A percentile compares a stretch with the other conserved stretches of the same genome.
Conservation (phyloP, 2,797 vertebrate genomes). For the Tragopan temminckii region DNA sequence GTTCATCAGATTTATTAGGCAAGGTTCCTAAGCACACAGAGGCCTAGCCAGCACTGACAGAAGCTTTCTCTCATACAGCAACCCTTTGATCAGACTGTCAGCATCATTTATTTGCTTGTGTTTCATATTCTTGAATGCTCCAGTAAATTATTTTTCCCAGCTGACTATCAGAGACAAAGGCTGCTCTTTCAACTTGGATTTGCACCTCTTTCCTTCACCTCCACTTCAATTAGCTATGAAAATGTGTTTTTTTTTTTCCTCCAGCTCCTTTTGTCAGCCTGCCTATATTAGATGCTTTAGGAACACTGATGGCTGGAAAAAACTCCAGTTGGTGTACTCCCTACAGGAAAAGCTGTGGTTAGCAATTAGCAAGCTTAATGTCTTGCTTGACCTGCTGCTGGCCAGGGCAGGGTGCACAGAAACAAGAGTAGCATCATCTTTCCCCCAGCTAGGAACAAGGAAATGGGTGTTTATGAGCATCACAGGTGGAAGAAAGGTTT, state of each 20-base stretch:
- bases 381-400: background rate
- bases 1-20: conserved; percentile 6
- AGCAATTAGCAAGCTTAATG: background rate
- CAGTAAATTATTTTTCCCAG: conserved; percentile 27
- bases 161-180: conserved; percentile 10
- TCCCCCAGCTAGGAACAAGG: background rate
- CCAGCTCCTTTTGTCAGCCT: background rate
- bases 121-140: conserved; percentile 18
- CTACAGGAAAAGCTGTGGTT: background rate
- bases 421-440: background rate
- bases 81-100: conserved; percentile 43
- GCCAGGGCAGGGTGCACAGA: background rate
- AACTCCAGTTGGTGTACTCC: background rate
- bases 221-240: conserved; percentile 18
- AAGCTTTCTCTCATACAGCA: background rate
- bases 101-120: conserved; percentile 30
- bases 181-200: conserved; percentile 53
- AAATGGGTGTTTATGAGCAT: background rate
- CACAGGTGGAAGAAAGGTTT: background rate
- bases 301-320: background rate
- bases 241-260: background rate
- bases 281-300: background rate
- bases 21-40: background rate
- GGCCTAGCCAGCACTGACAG: background rate
- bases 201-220: background rate